Conservation (phyloP, 2,113 vertebrate species). For the Chascanopsetta lugubris region DNA sequence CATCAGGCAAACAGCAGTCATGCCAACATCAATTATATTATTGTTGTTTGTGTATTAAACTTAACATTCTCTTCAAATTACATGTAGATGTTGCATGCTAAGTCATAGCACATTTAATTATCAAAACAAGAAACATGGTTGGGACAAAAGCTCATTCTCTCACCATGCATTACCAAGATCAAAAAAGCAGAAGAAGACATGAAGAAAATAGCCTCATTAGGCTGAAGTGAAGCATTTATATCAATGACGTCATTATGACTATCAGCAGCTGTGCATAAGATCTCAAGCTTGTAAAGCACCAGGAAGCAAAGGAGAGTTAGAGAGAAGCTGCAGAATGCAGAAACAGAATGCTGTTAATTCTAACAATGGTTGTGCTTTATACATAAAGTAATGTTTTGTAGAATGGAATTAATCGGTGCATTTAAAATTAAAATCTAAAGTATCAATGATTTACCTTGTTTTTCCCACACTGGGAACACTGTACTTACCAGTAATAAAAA, state of each 20-base stretch:
- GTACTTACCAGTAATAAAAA: conserved; percentile 35
- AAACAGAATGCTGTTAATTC: conserved; percentile 31
- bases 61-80: conserved; percentile 2
- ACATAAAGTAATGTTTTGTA: not conserved
- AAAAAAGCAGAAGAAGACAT: conserved; percentile 41
- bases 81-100: conserved; percentile 60
- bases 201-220: conserved; percentile 27
- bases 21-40: conserved; percentile 20
- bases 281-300: conserved; percentile 30
- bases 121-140: conserved; percentile 6
- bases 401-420: not conserved
- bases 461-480: conserved; percentile 20
- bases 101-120: not conserved
- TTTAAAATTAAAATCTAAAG: not conserved
- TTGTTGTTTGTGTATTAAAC: not conserved
- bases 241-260: conserved; percentile 1
- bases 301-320: conserved; percentile 39
- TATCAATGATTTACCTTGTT: not conserved
- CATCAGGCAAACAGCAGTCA: conserved; percentile 29
- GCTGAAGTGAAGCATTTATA: conserved; percentile 15
- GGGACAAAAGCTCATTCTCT: conserved; percentile 64
- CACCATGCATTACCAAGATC: conserved; percentile 59
- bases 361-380: not conserved
- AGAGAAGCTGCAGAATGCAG: conserved; percentile 37
- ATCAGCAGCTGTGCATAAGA: conserved; percentile 9